Evolutionary conservation across 2,113 vertebrate genomes (phyloP).

Genomic region (Lontra canadensis): DNA sequence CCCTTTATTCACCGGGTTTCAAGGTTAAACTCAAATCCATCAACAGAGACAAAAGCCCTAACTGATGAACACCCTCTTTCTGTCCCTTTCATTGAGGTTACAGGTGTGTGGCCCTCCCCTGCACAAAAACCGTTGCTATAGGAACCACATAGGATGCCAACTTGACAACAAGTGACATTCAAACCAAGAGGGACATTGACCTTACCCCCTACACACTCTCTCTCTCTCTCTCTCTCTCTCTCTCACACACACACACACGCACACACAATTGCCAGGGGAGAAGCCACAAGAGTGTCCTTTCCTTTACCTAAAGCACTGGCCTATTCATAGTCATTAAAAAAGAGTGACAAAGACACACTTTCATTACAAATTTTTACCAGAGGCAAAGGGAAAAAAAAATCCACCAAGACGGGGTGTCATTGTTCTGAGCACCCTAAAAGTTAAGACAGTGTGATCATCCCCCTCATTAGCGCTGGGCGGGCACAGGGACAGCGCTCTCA

Average conservation of each 20-base stretch:
- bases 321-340: background rate
- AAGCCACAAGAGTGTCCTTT: background rate
- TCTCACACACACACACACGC: too few relatives aligned
- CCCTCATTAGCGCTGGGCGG: accelerated
- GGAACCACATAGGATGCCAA: conserved; percentile 82
- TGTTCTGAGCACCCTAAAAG: background rate
- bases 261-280: background rate
- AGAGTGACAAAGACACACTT: background rate
- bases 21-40: conserved; percentile 80
- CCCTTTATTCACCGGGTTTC: conserved; percentile 75
- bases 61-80: conserved; percentile 72
- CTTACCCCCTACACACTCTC: background rate
- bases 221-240: too few relatives aligned
- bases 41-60: conserved; percentile 78
- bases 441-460: background rate
- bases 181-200: conserved; percentile 81
- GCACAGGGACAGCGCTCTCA: accelerated
- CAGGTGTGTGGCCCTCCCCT: conserved; percentile 80
- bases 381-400: background rate
- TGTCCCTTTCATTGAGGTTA: conserved; percentile 78
- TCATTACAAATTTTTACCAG: background rate
- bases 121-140: conserved; percentile 79
- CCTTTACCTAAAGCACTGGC: background rate
- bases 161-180: conserved; percentile 85
- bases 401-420: background rate